Evolutionary conservation across 2,797 vertebrate genomes (phyloP).

Genomic region (Tinamus major): DNA sequence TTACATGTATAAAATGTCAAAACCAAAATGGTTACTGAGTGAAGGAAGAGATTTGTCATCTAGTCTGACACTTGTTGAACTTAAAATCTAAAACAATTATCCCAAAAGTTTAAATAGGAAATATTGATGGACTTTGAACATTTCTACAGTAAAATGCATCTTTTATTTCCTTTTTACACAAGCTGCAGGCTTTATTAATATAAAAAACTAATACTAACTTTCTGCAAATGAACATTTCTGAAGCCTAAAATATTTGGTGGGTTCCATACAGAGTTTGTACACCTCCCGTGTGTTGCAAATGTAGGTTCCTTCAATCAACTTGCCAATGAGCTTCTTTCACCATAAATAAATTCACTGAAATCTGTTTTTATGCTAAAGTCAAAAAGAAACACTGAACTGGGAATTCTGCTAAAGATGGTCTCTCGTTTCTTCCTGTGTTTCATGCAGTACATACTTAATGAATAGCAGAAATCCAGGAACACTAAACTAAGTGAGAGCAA

Average conservation of each 20-base stretch:
- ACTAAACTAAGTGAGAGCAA: constrained; percentile 17
- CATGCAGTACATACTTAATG: background rate
- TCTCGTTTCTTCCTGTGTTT: background rate
- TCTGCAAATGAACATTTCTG: background rate
- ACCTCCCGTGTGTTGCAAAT: background rate
- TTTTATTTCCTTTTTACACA: background rate
- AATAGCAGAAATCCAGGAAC: background rate
- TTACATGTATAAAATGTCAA: background rate
- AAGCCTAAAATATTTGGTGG: background rate
- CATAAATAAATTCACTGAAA: background rate
- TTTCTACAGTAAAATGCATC: background rate
- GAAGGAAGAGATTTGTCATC: background rate
- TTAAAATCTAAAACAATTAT: background rate
- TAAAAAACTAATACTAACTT: background rate
- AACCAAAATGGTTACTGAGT: background rate
- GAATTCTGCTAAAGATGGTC: background rate
- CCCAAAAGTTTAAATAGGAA: background rate
- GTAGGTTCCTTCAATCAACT: background rate
- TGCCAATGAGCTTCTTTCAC: background rate
- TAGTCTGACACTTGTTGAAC: background rate
- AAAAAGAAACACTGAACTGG: background rate
- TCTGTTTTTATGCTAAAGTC: background rate
- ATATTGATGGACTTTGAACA: background rate
- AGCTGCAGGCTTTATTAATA: background rate
- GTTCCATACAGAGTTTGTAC: background rate